Percentiles rank a stretch among this genome's conserved stretches.
These are phyloP conservation scores for Ctenoplectra terminalis DNA, from an alignment of 1,140 invertebrate species.

Conservation along the genomic window DNA sequence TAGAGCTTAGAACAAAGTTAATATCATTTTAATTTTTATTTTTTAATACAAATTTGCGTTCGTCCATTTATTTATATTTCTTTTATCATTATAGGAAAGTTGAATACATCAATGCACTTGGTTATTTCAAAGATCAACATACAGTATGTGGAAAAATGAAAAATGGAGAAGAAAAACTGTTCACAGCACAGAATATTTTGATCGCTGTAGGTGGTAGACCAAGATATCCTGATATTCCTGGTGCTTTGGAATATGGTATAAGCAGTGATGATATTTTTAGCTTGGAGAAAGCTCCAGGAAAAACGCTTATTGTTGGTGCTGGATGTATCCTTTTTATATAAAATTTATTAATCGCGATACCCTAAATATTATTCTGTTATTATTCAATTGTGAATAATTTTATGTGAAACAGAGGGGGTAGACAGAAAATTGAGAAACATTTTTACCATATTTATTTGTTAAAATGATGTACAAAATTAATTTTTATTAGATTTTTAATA, in stretches of 20 bases:
- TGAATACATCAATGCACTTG: slow-evolving; percentile 96
- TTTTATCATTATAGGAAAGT: slow-evolving; percentile 87
- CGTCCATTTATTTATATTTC: neutral
- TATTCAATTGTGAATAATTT: neutral
- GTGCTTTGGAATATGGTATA: slow-evolving; percentile 94
- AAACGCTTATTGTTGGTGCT: slow-evolving; percentile 96
- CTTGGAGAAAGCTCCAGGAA: slow-evolving; percentile 92
- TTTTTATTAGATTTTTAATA: too few species aligned
- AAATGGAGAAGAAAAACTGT: slow-evolving; percentile 88
- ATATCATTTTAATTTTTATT: slow-evolving; percentile 52
- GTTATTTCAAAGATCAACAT: slow-evolving; percentile 91
- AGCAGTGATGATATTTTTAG: slow-evolving; percentile 99
- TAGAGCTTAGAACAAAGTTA: slow-evolving; percentile 93
- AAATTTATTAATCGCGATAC: slow-evolving; percentile 6
- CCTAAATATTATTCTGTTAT: slow-evolving; percentile 28
- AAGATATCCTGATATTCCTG: slow-evolving; percentile 92
- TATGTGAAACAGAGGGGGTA: too few species aligned
- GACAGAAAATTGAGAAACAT: too few species aligned
- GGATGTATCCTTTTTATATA: slow-evolving; percentile 89
- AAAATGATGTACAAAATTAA: too few species aligned
- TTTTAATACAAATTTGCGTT: slow-evolving; percentile 9
- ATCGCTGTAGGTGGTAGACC: slow-evolving; percentile 97
- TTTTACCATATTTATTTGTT: too few species aligned
- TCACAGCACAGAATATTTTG: slow-evolving; percentile 93
- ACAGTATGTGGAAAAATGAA: slow-evolving; percentile 90